A percentile compares a stretch with the other conserved stretches of the same genome.
These are phyloP conservation scores for Eriosoma lanigerum DNA, from an alignment of 1,140 invertebrate species.

Conservation along the genomic window DNA sequence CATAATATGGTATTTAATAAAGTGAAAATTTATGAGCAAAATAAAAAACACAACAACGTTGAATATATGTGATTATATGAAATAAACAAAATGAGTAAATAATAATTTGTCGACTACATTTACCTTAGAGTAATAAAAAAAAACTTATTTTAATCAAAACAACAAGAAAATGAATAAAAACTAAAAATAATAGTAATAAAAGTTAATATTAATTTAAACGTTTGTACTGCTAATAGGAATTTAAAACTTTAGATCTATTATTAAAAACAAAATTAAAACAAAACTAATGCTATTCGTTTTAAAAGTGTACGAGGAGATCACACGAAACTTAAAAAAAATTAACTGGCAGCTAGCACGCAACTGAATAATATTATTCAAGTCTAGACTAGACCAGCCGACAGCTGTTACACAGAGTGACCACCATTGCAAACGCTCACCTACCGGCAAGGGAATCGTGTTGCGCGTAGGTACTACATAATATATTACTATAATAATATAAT, in stretches of 20 bases:
- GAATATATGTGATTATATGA: no score
- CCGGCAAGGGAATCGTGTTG: conserved; percentile 6
- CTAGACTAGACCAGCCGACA: conserved; percentile 50
- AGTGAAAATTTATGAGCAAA: no score
- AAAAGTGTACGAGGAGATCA: conserved; percentile 39
- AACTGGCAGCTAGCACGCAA: conserved; percentile 51
- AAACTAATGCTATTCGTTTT: conserved; percentile 37
- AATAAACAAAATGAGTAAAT: not conserved
- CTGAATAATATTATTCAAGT: conserved; percentile 50
- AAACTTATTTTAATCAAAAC: not conserved
- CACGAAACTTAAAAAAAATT: conserved; percentile 48
- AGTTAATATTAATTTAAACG: conserved; percentile 8
- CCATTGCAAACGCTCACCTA: conserved; percentile 34
- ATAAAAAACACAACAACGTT: no score
- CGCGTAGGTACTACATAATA: not conserved
- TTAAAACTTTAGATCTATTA: conserved; percentile 41
- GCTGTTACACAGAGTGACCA: conserved; percentile 49
- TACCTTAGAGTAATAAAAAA: conserved; percentile 6
- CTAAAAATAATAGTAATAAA: conserved; percentile 11
- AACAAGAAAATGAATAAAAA: not conserved
- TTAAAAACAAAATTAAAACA: conserved; percentile 30
- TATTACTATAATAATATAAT: no score
- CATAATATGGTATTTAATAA: no score
- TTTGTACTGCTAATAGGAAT: conserved; percentile 41
- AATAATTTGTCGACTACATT: conserved; percentile 17